A percentile compares a stretch with the other conserved stretches of the same genome.
Evolutionary conservation across 2,888 invertebrate species (phyloP).

Genomic region (Rhagonycha lutea): DNA sequence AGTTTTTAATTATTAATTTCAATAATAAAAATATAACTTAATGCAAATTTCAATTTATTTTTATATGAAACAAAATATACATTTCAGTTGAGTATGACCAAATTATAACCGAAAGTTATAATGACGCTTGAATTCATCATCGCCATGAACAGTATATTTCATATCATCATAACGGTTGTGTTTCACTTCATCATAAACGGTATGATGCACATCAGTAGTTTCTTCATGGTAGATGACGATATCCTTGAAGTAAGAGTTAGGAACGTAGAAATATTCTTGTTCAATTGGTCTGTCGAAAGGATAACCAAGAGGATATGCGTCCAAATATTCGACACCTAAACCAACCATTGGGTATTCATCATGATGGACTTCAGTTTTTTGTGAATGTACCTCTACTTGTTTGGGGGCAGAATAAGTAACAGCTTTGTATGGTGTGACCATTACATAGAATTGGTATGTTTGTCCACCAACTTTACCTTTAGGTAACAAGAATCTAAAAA

Average conservation of each 20-base stretch:
- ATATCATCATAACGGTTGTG: neutral
- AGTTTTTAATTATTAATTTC: neutral
- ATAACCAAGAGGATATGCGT: slow-evolving; percentile 6
- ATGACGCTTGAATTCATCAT: neutral
- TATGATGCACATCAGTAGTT: neutral
- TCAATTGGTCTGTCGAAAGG: slow-evolving; percentile 7
- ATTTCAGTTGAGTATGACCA: neutral
- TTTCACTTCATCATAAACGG: neutral
- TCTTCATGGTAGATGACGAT: slow-evolving; percentile 1
- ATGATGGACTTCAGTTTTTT: neutral
- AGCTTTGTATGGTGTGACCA: slow-evolving; percentile 53
- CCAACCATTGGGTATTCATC: slow-evolving; percentile 5
- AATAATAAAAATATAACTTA: neutral
- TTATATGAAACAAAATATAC: neutral
- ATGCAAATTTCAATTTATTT: neutral
- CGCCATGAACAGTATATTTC: neutral
- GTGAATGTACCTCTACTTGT: neutral
- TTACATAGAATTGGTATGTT: slow-evolving; percentile 58
- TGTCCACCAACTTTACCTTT: slow-evolving; percentile 69
- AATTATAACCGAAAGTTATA: neutral
- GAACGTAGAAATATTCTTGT: slow-evolving; percentile 1
- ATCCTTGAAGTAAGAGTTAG: slow-evolving; percentile 8
- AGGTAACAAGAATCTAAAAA: slow-evolving; percentile 64
- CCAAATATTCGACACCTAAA: slow-evolving; percentile 1
- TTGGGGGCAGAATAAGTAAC: neutral